phyloP scores from a whole-genome alignment of 2,113 vertebrate genomes.

The Paedocypris sp. region DNA sequence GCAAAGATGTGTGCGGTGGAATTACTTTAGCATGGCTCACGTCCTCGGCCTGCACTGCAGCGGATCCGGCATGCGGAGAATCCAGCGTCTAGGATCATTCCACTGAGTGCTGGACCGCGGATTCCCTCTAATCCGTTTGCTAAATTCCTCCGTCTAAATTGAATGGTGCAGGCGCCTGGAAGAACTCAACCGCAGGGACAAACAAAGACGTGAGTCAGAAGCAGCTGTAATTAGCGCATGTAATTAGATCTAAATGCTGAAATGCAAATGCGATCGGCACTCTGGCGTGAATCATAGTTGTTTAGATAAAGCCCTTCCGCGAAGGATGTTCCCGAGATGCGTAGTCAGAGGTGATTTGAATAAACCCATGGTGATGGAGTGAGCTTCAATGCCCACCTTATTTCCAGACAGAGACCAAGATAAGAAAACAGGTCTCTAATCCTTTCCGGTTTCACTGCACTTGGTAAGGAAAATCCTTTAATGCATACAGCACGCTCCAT shows the following conservation, averaged over 20 bases:
- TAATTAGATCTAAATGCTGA: constrained; percentile 1
- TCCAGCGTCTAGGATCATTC: constrained; percentile 1
- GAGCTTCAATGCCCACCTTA: constrained; percentile 13
- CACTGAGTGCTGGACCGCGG: neutral
- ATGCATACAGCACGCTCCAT: constrained; percentile 12
- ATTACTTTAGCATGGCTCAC: constrained; percentile 1
- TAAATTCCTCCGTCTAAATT: neutral
- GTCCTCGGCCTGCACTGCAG: neutral
- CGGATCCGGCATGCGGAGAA: neutral
- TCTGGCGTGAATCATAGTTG: neutral
- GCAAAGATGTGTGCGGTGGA: neutral
- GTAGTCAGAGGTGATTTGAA: neutral
- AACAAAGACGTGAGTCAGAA: constrained; percentile 12
- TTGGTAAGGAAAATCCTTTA: constrained; percentile 12
- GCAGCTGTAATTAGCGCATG: constrained; percentile 10
- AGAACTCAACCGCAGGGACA: neutral
- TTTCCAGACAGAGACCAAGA: constrained; percentile 27
- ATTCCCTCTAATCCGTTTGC: neutral
- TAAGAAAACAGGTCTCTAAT: constrained; percentile 29
- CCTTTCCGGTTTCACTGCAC: constrained; percentile 23
- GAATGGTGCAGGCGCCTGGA: neutral
- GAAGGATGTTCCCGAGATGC: neutral
- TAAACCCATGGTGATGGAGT: neutral
- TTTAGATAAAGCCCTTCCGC: neutral
- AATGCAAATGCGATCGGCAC: constrained; percentile 12